These are phyloP conservation scores for Toxotes jaculatrix DNA, from an alignment of 2,113 vertebrate species.

Conservation along the genomic window DNA sequence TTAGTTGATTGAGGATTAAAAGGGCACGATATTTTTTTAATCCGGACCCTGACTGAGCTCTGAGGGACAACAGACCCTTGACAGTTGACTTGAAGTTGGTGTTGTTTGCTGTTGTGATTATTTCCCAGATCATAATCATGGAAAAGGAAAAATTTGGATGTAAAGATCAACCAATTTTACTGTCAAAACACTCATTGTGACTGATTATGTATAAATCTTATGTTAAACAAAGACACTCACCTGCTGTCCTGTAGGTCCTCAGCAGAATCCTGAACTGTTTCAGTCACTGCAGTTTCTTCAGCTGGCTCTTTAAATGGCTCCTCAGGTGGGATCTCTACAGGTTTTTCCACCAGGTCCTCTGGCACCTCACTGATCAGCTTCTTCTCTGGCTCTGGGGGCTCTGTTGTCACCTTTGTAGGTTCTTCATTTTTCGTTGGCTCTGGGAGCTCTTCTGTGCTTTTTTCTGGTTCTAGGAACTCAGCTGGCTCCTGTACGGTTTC, in stretches of 20 bases:
- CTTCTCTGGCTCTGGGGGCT: conserved; percentile 32
- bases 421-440: conserved; percentile 37
- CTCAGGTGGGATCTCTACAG: conserved; percentile 20
- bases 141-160: not conserved
- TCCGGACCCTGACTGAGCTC: conserved; percentile 18
- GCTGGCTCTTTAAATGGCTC: conserved; percentile 23
- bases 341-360: conserved; percentile 43
- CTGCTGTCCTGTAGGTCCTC: conserved; percentile 59
- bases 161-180: not conserved
- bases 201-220: not conserved
- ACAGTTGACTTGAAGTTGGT: not conserved
- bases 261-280: conserved; percentile 31
- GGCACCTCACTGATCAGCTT: conserved; percentile 22
- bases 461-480: not conserved
- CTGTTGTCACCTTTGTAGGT: conserved; percentile 20
- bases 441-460: conserved; percentile 12
- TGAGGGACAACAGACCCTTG: conserved; percentile 4
- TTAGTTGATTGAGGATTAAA: conserved; percentile 44
- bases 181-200: not conserved
- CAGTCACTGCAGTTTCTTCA: conserved; percentile 39
- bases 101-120: not conserved
- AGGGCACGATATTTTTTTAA: conserved; percentile 32
- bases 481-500: not conserved
- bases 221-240: conserved; percentile 59
- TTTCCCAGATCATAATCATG: conserved; percentile 11